Evolutionary conservation across 2,797 vertebrate genomes (phyloP), one percentile per base, ranked within the genome.

Genomic region (Macrochelys suwanniensis): DNA sequence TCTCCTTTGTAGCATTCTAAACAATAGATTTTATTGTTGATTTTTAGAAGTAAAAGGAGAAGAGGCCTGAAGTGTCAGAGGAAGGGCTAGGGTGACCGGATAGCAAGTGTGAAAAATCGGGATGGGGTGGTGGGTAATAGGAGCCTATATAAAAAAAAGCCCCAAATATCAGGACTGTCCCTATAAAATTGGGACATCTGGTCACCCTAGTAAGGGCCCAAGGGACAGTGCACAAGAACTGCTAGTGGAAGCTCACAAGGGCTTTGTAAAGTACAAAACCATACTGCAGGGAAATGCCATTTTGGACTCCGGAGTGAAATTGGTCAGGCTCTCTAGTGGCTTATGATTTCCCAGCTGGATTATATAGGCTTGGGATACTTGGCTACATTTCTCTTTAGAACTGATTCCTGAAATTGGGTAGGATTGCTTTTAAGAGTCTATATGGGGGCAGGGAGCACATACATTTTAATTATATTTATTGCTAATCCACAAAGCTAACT

Each of bases 221-320:
- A 31, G 13, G 45, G 51, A 82, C 51, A 80, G 37, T 5, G 65
- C n/a, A 71, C 61, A 1, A 0, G 65, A 42, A 4, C 26, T 49
- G 56, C 90, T 78, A 33, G 25, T 84, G 54, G 33, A 71, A 0
- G 0, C 0, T 2, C 37, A 47, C 56, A 11, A 42, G 1, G 8
- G 21, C 2, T 56, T 0, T 15, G 17, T 57, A 76, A 74, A 57
- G 56, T 56, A 51, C n/a, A 0, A 0, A 59, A 25, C 19, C 42
- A 23, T 17, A 10, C 37, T 0, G 0, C 0, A 10, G 79, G 68
- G 80, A 88, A 95, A 89, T 15, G 78, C 9, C 51, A 1, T 49
- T 76, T 59, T 59, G 31, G 51, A 84, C 59, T 79, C 65, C 0
- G 0, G 89, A 37, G 25, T 42, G 74, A 45, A 57, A 81, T 42